Evolutionary conservation across 23 tunicate genomes (phyloP), one percentile per base, ranked within the genome.

Genomic region (Halocynthia roretzi): DNA sequence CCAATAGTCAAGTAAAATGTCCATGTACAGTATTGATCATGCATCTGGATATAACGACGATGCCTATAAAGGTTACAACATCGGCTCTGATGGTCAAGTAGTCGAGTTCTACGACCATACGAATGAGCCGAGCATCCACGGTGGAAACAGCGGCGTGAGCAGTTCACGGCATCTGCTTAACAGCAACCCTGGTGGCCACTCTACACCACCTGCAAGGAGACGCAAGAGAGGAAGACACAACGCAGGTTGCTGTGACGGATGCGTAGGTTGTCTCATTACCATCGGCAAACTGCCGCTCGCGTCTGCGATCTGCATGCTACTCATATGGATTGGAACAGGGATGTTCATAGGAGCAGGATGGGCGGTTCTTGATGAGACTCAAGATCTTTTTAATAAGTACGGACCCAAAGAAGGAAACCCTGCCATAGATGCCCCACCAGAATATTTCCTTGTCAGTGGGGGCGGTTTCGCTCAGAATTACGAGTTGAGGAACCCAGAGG

Each of bases 101-200:
- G 79, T 90, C n/a, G 98, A 92, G 68, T 83, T 86, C 73, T 92
- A 92, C 80, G 98, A 92, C 58, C 98, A 92, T 80, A 74, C 78
- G 14, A 74, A 74, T 18, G 78, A 74, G 14, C 56, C 56, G 64
- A 74, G 78, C 64, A 18, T 21, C 22, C 84, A 90, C 7, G 73
- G 78, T 70, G 90, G 81, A 50, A 54, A 53, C 22, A 74, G 78
- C 22, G 78, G 78, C 12, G 56, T 74, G 0, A 74, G 78, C 31
- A 56, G 71, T 8, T 64, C 71, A 10, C 22, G 76, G 22, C 14
- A 64, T 17, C 56, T 74, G 62, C 40, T 74, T 14, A 44, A 62
- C 8, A 64, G 56, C 10, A 44, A 22, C n/a, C 68, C 62, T 10
- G 23, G 60, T 74, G 72, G 20, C 14, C 49, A 17, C 2, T 21